Conservation (phyloP, 2,888 invertebrate genomes). For the Xestoiulus laeticollis region DNA sequence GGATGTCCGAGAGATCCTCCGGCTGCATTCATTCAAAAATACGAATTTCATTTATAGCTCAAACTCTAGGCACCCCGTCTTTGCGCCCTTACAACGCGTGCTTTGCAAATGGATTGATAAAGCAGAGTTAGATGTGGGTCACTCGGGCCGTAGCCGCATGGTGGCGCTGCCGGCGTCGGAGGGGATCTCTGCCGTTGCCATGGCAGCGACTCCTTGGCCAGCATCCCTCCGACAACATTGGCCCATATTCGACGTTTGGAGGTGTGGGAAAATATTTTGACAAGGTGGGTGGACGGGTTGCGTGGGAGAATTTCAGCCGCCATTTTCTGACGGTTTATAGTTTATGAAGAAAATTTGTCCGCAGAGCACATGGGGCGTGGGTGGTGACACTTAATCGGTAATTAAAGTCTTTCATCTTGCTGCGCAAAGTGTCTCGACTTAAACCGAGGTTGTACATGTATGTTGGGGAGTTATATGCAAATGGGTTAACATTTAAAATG, state of each 20-base stretch:
- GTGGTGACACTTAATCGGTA: neutral
- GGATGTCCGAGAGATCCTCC: slow-evolving; percentile 55
- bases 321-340: neutral
- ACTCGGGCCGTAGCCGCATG: neutral
- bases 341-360: neutral
- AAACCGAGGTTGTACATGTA: too few species aligned
- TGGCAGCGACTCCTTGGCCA: neutral
- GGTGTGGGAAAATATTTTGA: neutral
- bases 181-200: neutral
- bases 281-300: neutral
- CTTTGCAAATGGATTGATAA: neutral
- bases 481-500: too few species aligned
- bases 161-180: neutral
- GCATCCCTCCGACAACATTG: neutral
- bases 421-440: neutral
- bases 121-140: neutral
- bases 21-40: slow-evolving; percentile 49
- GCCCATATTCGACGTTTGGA: neutral
- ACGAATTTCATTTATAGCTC: slow-evolving; percentile 36
- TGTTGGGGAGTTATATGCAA: too few species aligned
- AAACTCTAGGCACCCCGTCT: neutral
- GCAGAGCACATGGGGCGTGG: neutral
- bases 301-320: slow-evolving; percentile 12
- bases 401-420: neutral
- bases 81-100: neutral